Conservation (phyloP, 2,888 invertebrate genomes). For the Thysanoteuthis rhombus region DNA sequence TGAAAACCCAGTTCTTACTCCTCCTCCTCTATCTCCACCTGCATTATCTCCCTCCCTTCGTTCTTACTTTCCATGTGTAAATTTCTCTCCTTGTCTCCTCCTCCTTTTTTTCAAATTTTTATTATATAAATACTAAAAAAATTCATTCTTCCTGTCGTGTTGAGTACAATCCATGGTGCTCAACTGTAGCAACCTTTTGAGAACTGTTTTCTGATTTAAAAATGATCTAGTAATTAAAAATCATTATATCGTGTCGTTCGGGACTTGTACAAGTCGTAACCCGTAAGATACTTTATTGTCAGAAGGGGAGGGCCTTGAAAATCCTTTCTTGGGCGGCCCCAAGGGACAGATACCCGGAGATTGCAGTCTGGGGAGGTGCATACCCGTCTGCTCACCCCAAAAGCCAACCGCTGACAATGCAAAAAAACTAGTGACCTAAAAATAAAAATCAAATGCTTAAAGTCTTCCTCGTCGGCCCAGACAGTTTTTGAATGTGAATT, state of each 20-base stretch:
- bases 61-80: not conserved
- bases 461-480: not conserved
- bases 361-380: not conserved
- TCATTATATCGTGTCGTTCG: not conserved
- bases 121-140: not conserved
- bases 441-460: not conserved
- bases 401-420: not conserved
- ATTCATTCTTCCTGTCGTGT: not conserved
- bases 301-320: not conserved
- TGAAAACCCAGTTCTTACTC: not conserved
- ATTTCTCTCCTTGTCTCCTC: not conserved
- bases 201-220: not conserved
- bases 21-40: not conserved
- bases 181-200: not conserved
- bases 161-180: not conserved
- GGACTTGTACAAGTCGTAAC: not conserved
- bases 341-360: constrained; percentile 12
- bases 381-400: constrained; percentile 12
- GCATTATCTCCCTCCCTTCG: not conserved
- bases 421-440: not conserved
- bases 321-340: constrained; percentile 12
- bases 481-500: not conserved
- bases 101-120: not conserved
- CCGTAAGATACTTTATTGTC: not conserved
- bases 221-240: not conserved